Evolutionary conservation across 2,113 vertebrate genomes (phyloP).

Genomic region (Tragelaphus scriptus): DNA sequence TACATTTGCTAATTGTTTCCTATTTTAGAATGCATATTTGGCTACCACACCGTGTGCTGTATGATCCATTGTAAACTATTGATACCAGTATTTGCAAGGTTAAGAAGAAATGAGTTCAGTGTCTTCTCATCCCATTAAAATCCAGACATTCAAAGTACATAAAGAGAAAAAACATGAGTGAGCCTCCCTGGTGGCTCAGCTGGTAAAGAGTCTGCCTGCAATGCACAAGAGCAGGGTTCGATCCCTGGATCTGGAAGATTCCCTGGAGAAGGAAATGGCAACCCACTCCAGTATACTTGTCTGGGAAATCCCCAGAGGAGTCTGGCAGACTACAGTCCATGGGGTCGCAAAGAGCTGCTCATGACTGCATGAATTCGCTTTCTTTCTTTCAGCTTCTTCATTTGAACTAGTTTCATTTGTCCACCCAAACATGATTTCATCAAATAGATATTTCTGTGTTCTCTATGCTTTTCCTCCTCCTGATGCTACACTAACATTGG

Average conservation of each 20-base stretch:
- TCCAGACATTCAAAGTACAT: neutral
- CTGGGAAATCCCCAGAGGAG: neutral
- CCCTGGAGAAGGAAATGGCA: neutral
- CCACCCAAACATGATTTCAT: neutral
- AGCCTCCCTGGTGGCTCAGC: neutral
- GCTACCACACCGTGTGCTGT: neutral
- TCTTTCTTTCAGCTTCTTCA: neutral
- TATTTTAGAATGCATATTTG: neutral
- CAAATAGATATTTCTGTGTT: neutral
- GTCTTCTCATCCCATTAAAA: neutral
- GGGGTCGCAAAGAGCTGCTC: neutral
- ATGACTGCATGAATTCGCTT: neutral
- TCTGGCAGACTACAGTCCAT: neutral
- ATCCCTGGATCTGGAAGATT: neutral
- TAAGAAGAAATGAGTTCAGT: neutral
- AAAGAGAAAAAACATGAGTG: neutral
- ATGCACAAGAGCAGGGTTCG: rapidly evolving
- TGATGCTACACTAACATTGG: neutral
- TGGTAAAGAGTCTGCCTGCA: neutral
- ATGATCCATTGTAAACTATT: neutral
- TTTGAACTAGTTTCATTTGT: neutral
- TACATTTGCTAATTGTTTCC: neutral
- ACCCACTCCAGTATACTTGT: neutral
- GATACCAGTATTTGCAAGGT: neutral
- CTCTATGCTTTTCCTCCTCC: neutral